Base-by-base conservation (phyloP, 2,113 vertebrate genomes). In the Daphoenositta chrysoptera region DNA sequence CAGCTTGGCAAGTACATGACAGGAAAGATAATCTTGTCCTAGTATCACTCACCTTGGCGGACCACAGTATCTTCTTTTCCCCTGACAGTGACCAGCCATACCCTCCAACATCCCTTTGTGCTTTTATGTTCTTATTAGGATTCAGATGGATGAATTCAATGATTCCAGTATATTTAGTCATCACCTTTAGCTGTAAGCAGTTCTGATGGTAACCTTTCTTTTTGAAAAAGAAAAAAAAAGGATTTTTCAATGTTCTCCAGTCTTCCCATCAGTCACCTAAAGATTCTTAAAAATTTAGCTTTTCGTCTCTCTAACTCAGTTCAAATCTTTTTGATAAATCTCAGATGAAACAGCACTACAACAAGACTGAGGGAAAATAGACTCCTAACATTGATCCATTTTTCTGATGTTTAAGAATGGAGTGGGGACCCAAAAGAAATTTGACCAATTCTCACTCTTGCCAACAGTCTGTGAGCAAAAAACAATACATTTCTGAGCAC, bases 1-100 rank as follows among this genome's bases (percentile, higher is more conserved):
- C 56, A 84, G 68, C 37, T 75, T 44, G 31, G 48, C 14, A 91
- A 83, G 54, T 72, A 77, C 85, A 76, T 69, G 66, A 75, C 77
- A 94, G 65, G 75, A 89, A 96, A 93, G 57, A 57, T 37, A 96
- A 95, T 78, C 51, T 47, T n/a, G 13, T 69, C 81, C 60, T 64
- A 82, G 65, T 2, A 2, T 37, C 0, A 0, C 64, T 89, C 65
- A 82, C 73, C 39, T 91, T 11, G 5, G 50, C 13, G 1, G 30
- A 91, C 45, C 0, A 0, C 65, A 73, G 53, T 6, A 56, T 11
- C 57, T 26, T 51, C 64, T 80, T 77, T 51, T 51, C 44, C 71
- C 40, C 39, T 84, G 53, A 40, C 7, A 3, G n/a, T 58, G 48
- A 75, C 83, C 65, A 84, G 40, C n/a, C 40, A 21, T 48, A 53